Base-by-base conservation (phyloP, 2,888 invertebrate genomes). In the Esperia sulphurella region DNA sequence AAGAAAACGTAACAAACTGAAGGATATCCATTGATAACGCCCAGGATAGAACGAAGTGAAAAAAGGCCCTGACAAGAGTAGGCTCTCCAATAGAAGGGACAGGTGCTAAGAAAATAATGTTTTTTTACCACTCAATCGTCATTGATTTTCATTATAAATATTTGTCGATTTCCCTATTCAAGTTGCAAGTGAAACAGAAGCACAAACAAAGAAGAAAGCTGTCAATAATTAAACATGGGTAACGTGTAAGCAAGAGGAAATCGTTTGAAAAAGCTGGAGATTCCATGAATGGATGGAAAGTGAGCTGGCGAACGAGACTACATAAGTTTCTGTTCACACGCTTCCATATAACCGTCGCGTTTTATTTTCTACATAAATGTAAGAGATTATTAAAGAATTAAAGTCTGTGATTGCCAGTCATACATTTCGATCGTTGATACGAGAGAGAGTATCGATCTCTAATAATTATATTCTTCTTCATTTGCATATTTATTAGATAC, bases 261-360 rank as follows among this genome's bases (percentile, higher is more conserved):
- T 84, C 83, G 75, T 63, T 75, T 69, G 76, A 82, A 88, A 85
- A 89, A 86, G 70, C 79, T 79, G 82, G 74, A 79, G 79, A 71
- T 70, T 68, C 86, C 10, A 31, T 44, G 33, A 85, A 78, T 88
- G 88, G 87, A 71, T 85, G 86, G 88, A 87, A 88, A 89, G 88
- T 83, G 79, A 83, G 79, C 73, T 76, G 75, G 62, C 75, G 65
- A 73, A 71, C 79, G 71, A 80, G 77, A 74, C 72, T 63, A 63
- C 63, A 59, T 76, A 58, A 71, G 71, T 82, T 85, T 87, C 82
- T 79, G 83, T 87, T 88, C 88, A 75, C 88, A 87, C 88, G 86
- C 74, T 79, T 69, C 71, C 68, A 71, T 72, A 69, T 61, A 64
- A 63, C 55, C 61, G 59, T 50, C 55, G 61, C 48, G 65, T 60